Percentiles rank a stretch among this genome's conserved stretches.
These are phyloP conservation scores for Xylocopa sonorina DNA, from an alignment of 1,140 invertebrate genomes.

Conservation along the genomic window DNA sequence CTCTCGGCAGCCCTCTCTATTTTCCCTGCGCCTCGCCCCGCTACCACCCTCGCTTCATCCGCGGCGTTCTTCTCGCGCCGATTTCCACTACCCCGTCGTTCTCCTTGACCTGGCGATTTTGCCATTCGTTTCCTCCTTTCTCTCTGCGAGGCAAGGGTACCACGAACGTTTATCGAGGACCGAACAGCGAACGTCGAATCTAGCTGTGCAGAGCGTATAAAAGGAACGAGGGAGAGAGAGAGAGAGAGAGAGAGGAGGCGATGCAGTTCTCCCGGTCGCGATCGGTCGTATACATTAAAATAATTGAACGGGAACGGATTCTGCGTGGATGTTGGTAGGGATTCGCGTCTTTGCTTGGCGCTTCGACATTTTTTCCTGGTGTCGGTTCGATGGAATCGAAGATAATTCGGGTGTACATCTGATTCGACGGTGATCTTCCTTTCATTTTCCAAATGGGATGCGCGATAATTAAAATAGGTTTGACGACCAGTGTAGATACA, in stretches of 20 bases:
- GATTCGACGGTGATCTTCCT: not conserved
- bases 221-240: no score
- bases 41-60: not conserved
- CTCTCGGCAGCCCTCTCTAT: conserved; percentile 44
- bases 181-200: not conserved
- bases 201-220: no score
- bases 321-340: not conserved
- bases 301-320: not conserved
- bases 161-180: not conserved
- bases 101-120: not conserved
- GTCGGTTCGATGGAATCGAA: not conserved
- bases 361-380: not conserved
- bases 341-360: not conserved
- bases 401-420: not conserved
- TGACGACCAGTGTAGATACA: no score
- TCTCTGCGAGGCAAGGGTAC: not conserved
- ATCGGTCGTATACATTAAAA: conserved; percentile 2
- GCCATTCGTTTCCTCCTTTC: not conserved
- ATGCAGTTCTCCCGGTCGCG: conserved; percentile 1
- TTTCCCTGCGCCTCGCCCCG: conserved; percentile 17
- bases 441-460: not conserved
- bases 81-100: not conserved
- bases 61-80: not conserved
- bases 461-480: no score
- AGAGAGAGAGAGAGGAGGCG: not conserved